phyloP scores from a whole-genome alignment of 1,140 invertebrate species.

The Drosophila santomea region DNA sequence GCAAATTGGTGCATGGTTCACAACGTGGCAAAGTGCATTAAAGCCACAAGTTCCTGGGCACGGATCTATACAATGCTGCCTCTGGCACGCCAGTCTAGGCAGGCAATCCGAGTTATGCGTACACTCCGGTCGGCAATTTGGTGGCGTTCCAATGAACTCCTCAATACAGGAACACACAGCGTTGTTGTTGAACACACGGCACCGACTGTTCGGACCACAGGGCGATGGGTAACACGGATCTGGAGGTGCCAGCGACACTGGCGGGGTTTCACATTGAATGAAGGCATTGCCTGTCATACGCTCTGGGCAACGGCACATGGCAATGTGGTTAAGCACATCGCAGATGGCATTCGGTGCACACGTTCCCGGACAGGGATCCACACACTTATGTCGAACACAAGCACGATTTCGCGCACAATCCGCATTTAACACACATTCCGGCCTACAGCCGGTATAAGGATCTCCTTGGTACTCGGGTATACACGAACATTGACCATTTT shows the following conservation, averaged over 20 bases:
- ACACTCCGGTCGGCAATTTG: constrained; percentile 93
- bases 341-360: constrained; percentile 89
- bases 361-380: constrained; percentile 88
- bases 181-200: constrained; percentile 85
- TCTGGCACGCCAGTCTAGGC: constrained; percentile 91
- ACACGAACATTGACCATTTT: constrained; percentile 86
- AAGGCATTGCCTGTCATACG: constrained; percentile 85
- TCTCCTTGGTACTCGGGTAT: constrained; percentile 88
- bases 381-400: constrained; percentile 88
- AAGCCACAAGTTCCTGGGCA: constrained; percentile 90
- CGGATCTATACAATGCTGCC: constrained; percentile 89
- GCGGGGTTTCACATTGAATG: constrained; percentile 75
- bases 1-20: constrained; percentile 93
- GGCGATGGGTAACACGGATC: constrained; percentile 87
- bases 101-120: constrained; percentile 92
- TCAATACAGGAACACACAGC: constrained; percentile 88
- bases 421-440: constrained; percentile 67
- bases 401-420: constrained; percentile 87
- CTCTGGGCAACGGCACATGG: constrained; percentile 87
- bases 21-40: constrained; percentile 91
- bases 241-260: constrained; percentile 46
- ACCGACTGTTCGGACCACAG: constrained; percentile 87
- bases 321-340: constrained; percentile 88
- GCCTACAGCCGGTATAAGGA: constrained; percentile 78
- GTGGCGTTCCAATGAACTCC: constrained; percentile 88